Conservation (phyloP, 35 echinoderm and acorn worm species). For the Lytechinus pictus region DNA sequence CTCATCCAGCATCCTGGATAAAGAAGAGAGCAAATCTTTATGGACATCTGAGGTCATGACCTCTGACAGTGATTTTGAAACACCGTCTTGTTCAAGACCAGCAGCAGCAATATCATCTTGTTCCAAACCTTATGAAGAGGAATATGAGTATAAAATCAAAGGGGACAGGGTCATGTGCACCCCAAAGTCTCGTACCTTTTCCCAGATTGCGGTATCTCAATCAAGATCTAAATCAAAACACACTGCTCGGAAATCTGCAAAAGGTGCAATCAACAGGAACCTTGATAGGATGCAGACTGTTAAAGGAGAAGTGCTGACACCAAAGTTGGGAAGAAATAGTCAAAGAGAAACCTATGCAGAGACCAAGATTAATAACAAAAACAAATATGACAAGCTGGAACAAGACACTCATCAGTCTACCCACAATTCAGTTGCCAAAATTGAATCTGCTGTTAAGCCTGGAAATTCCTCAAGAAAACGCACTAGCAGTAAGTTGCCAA, state of each 20-base stretch:
- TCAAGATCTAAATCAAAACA: not conserved
- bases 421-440: no score
- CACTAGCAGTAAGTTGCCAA: no score
- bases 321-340: not conserved
- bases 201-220: not conserved
- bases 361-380: not conserved
- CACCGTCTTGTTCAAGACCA: not conserved
- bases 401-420: not conserved
- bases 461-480: no score
- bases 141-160: not conserved
- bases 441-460: no score
- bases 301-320: not conserved
- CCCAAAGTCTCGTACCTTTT: not conserved
- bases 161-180: constrained; percentile 10
- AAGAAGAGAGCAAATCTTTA: not conserved
- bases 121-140: not conserved
- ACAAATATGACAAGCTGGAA: not conserved
- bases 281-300: not conserved
- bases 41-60: not conserved
- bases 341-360: not conserved
- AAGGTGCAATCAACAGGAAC: not conserved
- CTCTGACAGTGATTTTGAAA: not conserved
- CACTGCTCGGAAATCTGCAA: constrained; percentile 19
- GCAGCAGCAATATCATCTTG: not conserved
- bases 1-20: constrained; percentile 2